Conservation (phyloP, 2,888 invertebrate genomes). For the Lottia scabra region DNA sequence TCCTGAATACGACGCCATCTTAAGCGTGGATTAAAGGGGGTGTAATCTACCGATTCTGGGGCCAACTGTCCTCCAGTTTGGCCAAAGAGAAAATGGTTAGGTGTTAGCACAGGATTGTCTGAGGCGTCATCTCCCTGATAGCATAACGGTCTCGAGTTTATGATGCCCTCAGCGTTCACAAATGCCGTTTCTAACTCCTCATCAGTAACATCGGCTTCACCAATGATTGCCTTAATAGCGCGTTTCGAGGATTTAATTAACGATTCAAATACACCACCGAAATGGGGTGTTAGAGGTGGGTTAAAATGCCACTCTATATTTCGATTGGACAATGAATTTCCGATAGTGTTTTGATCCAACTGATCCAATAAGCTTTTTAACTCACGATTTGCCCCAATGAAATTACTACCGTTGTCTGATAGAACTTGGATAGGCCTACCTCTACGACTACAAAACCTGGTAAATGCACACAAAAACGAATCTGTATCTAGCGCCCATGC, state of each 20-base stretch:
- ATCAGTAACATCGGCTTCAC: too few species aligned
- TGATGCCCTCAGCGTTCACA: conserved; percentile 31
- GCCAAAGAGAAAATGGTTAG: conserved; percentile 23
- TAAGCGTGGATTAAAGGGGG: background rate
- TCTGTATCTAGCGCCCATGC: conserved; percentile 8
- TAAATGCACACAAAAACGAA: conserved; percentile 19
- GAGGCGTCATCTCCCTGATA: too few species aligned
- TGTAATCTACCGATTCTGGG: conserved; percentile 21
- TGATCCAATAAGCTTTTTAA: conserved; percentile 10
- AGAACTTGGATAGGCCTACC: conserved; percentile 18
- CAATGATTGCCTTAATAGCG: conserved; percentile 32
- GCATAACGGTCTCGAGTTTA: conserved; percentile 32
- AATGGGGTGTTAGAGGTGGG: conserved; percentile 37
- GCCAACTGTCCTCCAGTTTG: conserved; percentile 31
- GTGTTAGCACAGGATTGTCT: conserved; percentile 11
- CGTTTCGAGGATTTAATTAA: conserved; percentile 35
- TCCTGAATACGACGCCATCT: conserved; percentile 33
- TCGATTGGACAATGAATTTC: conserved; percentile 10
- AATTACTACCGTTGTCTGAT: conserved; percentile 20
- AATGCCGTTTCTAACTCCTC: too few species aligned
- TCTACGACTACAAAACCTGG: conserved; percentile 11
- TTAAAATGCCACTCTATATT: conserved; percentile 31
- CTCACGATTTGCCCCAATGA: conserved; percentile 15
- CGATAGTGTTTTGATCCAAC: conserved; percentile 23
- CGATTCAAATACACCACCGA: conserved; percentile 33